These are phyloP conservation scores for Halisarca cf. caerulea DNA, from an alignment of 37 sponge, comb jelly and placozoan genomes.

Conservation along the genomic window DNA sequence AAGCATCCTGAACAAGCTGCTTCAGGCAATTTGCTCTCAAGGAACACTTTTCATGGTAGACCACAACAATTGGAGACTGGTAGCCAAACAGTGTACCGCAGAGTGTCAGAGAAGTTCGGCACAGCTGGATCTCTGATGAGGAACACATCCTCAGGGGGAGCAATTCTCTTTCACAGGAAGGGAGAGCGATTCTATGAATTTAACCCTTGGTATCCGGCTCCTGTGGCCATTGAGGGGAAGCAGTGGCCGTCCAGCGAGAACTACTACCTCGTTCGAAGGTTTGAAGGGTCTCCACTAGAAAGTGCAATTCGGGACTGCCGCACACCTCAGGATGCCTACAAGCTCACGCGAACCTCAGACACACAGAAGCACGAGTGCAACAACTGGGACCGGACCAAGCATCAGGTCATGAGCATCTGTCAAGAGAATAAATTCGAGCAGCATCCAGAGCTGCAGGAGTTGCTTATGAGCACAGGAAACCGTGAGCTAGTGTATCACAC, in stretches of 20 bases:
- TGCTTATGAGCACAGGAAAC: background rate
- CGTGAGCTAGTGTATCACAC: background rate
- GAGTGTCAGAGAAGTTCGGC: no score
- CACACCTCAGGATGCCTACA: background rate
- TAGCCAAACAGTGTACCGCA: no score
- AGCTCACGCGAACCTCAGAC: background rate
- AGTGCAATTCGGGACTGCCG: background rate
- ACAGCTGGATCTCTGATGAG: no score
- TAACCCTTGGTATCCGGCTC: background rate
- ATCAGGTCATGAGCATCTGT: background rate
- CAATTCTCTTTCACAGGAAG: conserved; percentile 4
- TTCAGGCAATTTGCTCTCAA: no score
- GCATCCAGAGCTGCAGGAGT: background rate
- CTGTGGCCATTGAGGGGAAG: background rate
- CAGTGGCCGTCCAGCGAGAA: background rate
- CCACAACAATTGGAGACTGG: no score
- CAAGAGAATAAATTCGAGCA: background rate
- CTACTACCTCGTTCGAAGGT: background rate
- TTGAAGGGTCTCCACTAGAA: background rate
- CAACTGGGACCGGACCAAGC: background rate
- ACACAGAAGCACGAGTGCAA: background rate
- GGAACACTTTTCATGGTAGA: no score
- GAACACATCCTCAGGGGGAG: background rate
- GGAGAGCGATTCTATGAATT: conserved; percentile 12
- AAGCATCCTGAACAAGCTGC: no score